Percentiles rank a stretch among this genome's conserved stretches.
phyloP scores from a whole-genome alignment of 1,140 invertebrate species.

The Drosophila serrata region DNA sequence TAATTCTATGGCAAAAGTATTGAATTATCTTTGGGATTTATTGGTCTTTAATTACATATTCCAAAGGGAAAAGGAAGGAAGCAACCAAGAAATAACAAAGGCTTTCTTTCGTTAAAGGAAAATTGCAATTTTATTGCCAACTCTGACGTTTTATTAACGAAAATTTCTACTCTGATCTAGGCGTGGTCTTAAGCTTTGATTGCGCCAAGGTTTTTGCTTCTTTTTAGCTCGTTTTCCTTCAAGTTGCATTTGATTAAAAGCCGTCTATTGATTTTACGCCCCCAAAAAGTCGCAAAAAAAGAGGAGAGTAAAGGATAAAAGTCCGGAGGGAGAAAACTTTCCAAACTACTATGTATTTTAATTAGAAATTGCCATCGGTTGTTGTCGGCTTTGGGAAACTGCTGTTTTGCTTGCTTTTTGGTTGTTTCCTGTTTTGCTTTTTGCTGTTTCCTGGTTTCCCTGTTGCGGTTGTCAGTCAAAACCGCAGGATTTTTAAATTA shows the following conservation, averaged over 20 bases:
- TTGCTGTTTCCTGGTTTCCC: conserved; percentile 1
- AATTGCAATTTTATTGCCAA: conserved; percentile 53
- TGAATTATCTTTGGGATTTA: not conserved
- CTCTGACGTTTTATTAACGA: conserved; percentile 63
- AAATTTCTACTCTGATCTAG: conserved; percentile 54
- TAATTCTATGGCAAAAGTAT: not conserved
- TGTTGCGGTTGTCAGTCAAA: conserved; percentile 45
- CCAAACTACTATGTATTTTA: conserved; percentile 66
- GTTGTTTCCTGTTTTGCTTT: not conserved
- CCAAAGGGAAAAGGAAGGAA: not conserved
- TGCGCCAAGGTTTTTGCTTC: conserved; percentile 54
- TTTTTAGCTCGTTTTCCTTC: conserved; percentile 45
- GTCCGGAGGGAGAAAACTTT: conserved; percentile 57
- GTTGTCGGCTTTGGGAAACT: conserved; percentile 5
- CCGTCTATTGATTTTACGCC: conserved; percentile 73
- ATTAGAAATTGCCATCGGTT: conserved; percentile 63
- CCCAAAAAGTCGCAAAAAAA: conserved; percentile 50
- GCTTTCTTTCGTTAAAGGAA: not conserved
- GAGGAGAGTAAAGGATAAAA: not conserved
- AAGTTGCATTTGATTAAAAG: conserved; percentile 76
- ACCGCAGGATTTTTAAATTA: conserved; percentile 74
- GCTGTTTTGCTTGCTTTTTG: conserved; percentile 9
- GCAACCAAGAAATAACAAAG: conserved; percentile 4
- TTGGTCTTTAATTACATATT: conserved; percentile 11
- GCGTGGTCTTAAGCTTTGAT: conserved; percentile 58